Percentiles rank a stretch among this genome's conserved stretches.
phyloP scores from a whole-genome alignment of 2,113 vertebrate genomes.

The Phainopepla nitens region DNA sequence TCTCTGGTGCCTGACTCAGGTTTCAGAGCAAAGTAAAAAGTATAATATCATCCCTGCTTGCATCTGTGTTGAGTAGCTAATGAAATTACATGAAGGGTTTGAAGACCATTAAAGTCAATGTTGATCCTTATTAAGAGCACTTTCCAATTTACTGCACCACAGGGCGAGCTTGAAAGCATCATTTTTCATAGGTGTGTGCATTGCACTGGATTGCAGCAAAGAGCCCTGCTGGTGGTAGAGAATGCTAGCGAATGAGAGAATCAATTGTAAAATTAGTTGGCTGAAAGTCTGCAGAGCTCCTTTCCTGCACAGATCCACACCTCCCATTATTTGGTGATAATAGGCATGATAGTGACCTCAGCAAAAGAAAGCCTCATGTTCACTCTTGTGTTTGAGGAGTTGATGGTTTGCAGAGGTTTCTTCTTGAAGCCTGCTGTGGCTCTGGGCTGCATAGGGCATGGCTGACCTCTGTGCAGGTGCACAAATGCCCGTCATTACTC shows the following conservation, averaged over 20 bases:
- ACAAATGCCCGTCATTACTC: neutral
- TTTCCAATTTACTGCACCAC: slow-evolving; percentile 79
- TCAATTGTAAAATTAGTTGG: slow-evolving; percentile 55
- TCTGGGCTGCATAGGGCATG: neutral
- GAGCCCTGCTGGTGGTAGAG: neutral
- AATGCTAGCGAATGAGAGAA: slow-evolving; percentile 4
- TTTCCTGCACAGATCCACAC: neutral
- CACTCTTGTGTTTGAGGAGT: neutral
- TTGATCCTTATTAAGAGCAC: slow-evolving; percentile 79
- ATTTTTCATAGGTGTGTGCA: slow-evolving; percentile 77
- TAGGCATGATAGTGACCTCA: neutral
- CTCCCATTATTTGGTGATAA: slow-evolving; percentile 31
- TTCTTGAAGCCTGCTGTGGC: neutral
- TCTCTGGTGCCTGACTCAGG: slow-evolving; percentile 76
- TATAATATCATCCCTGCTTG: slow-evolving; percentile 79
- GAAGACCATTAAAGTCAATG: slow-evolving; percentile 83
- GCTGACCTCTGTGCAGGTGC: neutral
- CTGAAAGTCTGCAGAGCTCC: neutral
- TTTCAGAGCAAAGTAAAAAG: slow-evolving; percentile 76
- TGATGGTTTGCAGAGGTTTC: neutral
- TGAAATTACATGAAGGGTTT: slow-evolving; percentile 80
- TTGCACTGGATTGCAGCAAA: slow-evolving; percentile 38
- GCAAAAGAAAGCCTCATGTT: neutral
- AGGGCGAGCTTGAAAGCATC: slow-evolving; percentile 73
- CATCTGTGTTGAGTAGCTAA: slow-evolving; percentile 77